Base-by-base conservation (phyloP, 2,888 invertebrate genomes). In the Conistra vaccinii region DNA sequence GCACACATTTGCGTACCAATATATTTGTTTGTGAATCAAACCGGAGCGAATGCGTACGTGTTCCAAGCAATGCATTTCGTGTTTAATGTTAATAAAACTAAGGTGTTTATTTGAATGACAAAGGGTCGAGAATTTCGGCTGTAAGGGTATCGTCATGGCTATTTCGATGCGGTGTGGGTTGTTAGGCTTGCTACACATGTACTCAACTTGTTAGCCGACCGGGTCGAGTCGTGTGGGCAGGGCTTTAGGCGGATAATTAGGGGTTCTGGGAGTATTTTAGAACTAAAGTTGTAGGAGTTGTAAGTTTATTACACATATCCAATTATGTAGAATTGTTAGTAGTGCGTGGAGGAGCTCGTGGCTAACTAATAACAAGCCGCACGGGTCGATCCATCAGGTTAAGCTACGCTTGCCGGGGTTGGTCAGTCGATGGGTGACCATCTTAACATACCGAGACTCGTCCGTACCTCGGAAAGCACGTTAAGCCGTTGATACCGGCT, bases 21-120 rank as follows among this genome's bases (percentile, higher is more conserved):
- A 26, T 55, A 71, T 57, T 42, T 57, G 69, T 48, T 67, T 39
- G n/a, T 65, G 45, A 67, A 20, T 32, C 39, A 20, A 71, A 73
- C 69, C 77, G 70, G 29, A 69, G 45, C 78, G 71, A 85, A 73
- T 82, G 70, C 32, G 72, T 75, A 81, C 82, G 85, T 82, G 76
- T 72, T 55, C 3, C n/a, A 26, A 70, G 73, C 83, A 83, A 83
- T 74, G 29, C 17, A 29, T 71, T 77, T 69, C 60, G 69, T 32
- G 65, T 72, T 73, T 39, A 66, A 76, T 77, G 53, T 2, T 58
- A 42, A 77, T 83, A 51, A 68, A 26, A 26, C 62, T 60, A 77
- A 60, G 66, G 83, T 82, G 51, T 73, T 70, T 58, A 83, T 83
- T 83, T 69, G 42, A 75, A 78, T 85, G 69, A 86, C 35, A 73